phyloP scores from a whole-genome alignment of 2,797 vertebrate species.

The Tangara arthus region DNA sequence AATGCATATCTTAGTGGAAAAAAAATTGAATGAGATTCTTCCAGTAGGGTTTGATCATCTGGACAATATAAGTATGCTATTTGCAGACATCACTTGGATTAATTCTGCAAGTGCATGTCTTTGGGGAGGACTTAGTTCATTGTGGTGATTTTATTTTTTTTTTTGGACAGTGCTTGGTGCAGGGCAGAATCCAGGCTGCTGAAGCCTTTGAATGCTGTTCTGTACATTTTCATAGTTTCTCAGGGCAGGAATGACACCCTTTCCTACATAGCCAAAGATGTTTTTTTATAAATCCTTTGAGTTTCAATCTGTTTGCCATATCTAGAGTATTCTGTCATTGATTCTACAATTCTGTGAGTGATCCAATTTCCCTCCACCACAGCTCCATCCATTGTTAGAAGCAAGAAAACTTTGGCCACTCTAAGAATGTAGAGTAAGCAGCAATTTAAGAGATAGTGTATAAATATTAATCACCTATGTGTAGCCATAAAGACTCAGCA shows the following conservation, averaged over 20 bases:
- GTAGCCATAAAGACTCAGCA: not conserved
- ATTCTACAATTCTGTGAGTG: not conserved
- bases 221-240: not conserved
- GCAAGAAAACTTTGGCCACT: not conserved
- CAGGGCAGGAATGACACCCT: not conserved
- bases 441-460: not conserved
- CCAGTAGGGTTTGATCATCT: not conserved
- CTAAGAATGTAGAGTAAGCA: not conserved
- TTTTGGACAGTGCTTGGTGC: rapidly evolving
- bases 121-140: not conserved
- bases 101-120: not conserved
- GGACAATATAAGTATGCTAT: not conserved
- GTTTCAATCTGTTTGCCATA: not conserved
- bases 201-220: not conserved
- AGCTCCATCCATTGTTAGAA: not conserved
- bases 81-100: not conserved
- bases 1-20: not conserved
- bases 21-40: not conserved
- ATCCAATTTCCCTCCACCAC: not conserved
- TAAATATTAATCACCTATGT: not conserved
- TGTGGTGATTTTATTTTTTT: too few relatives aligned
- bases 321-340: not conserved
- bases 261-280: not conserved
- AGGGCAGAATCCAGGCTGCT: not conserved
- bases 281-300: not conserved